Evolutionary conservation across 1,140 invertebrate genomes (phyloP).

Genomic region (Drosophila ohnishii): DNA sequence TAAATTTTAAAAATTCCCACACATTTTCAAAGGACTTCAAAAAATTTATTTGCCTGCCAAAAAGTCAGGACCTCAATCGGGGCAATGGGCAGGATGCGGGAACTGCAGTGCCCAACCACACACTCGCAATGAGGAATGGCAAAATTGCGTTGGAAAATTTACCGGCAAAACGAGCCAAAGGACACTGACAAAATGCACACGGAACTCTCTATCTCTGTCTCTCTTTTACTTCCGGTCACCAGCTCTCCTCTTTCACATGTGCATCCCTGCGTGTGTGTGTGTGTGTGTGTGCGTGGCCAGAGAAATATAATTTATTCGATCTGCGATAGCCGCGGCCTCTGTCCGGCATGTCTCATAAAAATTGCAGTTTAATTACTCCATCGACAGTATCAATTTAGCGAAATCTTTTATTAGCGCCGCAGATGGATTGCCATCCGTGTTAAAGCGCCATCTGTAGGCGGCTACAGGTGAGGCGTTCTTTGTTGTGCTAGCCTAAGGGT

Average conservation of each 20-base stretch:
- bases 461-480: slow-evolving; percentile 53
- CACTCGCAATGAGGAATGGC: slow-evolving; percentile 34
- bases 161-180: slow-evolving; percentile 50
- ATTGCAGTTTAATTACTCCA: slow-evolving; percentile 83
- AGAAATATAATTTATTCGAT: slow-evolving; percentile 82
- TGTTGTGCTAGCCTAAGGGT: slow-evolving; percentile 1
- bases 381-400: slow-evolving; percentile 83
- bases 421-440: slow-evolving; percentile 81
- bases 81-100: slow-evolving; percentile 5
- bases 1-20: background rate
- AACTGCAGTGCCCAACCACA: slow-evolving; percentile 26
- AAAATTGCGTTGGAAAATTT: slow-evolving; percentile 75
- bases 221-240: slow-evolving; percentile 9
- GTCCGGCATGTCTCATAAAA: slow-evolving; percentile 83
- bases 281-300: slow-evolving; percentile 37
- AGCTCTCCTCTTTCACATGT: slow-evolving; percentile 5
- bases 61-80: slow-evolving; percentile 22
- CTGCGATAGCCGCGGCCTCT: slow-evolving; percentile 78
- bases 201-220: slow-evolving; percentile 24
- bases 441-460: slow-evolving; percentile 78
- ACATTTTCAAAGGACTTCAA: background rate
- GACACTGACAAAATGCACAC: slow-evolving; percentile 52
- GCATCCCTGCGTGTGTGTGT: slow-evolving; percentile 16
- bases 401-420: slow-evolving; percentile 79
- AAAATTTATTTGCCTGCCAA: slow-evolving; percentile 52